A percentile compares a stretch with the other conserved stretches of the same genome.
phyloP scores from a whole-genome alignment of 2,797 vertebrate genomes.

The Pipistrellus nathusii region DNA sequence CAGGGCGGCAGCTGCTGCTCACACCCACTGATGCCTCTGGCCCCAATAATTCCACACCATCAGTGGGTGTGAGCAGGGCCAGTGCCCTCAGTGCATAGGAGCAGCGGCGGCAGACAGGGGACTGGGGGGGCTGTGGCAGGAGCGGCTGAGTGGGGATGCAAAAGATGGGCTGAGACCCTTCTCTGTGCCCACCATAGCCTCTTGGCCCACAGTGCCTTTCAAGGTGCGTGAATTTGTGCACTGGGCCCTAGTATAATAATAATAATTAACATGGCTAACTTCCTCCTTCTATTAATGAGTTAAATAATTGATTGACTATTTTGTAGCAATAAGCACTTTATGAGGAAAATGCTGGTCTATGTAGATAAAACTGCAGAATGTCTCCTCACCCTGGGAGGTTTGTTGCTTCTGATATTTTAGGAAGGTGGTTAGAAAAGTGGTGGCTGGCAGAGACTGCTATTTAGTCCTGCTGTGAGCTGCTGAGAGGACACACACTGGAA shows the following conservation, averaged over 20 bases:
- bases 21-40: too few species aligned
- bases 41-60: too few species aligned
- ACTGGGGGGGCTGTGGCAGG: accelerated
- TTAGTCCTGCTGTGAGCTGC: slow-evolving; percentile 62
- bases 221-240: too few species aligned
- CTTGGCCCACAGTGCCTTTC: too few species aligned
- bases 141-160: accelerated
- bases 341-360: slow-evolving; percentile 12
- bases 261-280: background rate
- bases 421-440: slow-evolving; percentile 41
- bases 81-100: too few species aligned
- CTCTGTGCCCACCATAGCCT: too few species aligned
- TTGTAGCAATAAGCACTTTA: background rate
- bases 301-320: slow-evolving; percentile 4
- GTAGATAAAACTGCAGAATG: background rate
- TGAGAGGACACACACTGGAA: slow-evolving; percentile 55
- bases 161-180: too few species aligned
- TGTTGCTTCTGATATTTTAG: slow-evolving; percentile 50
- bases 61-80: too few species aligned
- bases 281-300: slow-evolving; percentile 3
- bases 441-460: background rate
- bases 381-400: slow-evolving; percentile 48
- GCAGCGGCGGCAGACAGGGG: too few species aligned
- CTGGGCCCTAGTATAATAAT: background rate
- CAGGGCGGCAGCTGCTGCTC: too few species aligned